Conservation (phyloP, 2,888 invertebrate species). For the Mesopsocus fuscifrons region DNA sequence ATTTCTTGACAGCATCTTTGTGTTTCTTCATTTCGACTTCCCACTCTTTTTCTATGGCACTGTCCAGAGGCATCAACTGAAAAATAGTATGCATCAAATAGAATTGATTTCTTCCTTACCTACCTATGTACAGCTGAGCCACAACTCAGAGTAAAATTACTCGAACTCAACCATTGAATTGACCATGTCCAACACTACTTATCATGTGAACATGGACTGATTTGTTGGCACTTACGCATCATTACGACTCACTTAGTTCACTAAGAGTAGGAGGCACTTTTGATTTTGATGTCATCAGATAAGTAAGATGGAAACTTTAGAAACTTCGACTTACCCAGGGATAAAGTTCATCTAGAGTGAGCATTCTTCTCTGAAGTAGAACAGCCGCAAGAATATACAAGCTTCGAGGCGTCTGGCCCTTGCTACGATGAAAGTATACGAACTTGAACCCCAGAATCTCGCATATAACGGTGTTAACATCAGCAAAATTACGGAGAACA, state of each 20-base stretch:
- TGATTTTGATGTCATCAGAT: no score
- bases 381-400: constrained; percentile 80
- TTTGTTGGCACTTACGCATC: no score
- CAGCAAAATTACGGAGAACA: constrained; percentile 71
- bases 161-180: no score
- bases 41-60: constrained; percentile 56
- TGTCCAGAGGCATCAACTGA: constrained; percentile 70
- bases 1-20: constrained; percentile 70
- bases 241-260: no score
- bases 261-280: no score
- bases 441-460: constrained; percentile 92
- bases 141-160: no score
- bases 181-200: no score
- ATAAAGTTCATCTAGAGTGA: constrained; percentile 74
- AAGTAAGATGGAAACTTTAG: no score
- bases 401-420: constrained; percentile 53
- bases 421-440: constrained; percentile 42
- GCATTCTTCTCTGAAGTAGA: constrained; percentile 70
- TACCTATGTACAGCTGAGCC: no score
- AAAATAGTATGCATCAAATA: constrained; percentile 16
- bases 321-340: constrained; percentile 77
- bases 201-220: no score
- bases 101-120: no score
- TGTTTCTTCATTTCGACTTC: constrained; percentile 67
- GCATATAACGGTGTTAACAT: constrained; percentile 69